These are phyloP conservation scores for Valencia hispanica DNA, from an alignment of 2,797 vertebrate genomes.

Conservation along the genomic window DNA sequence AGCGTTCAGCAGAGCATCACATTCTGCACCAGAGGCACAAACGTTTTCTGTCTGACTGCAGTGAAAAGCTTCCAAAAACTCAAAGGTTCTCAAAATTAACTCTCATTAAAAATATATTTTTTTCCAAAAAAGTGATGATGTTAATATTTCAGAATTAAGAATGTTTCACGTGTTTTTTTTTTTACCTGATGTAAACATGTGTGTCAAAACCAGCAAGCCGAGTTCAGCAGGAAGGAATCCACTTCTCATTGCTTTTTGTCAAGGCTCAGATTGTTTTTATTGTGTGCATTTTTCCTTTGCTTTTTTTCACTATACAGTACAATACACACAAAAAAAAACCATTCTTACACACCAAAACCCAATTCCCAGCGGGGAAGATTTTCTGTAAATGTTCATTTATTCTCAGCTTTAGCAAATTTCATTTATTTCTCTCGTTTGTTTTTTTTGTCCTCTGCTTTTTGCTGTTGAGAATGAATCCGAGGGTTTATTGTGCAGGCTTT, in stretches of 20 bases:
- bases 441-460: neutral
- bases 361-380: neutral
- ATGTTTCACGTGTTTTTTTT: neutral
- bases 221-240: neutral
- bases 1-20: conserved; percentile 28
- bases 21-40: conserved; percentile 16
- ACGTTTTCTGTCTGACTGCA: conserved; percentile 17
- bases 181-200: too few species aligned
- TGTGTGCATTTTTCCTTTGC: neutral
- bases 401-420: neutral
- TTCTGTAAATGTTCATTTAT: neutral
- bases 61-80: conserved; percentile 22
- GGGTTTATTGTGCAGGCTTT: neutral
- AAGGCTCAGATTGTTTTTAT: neutral
- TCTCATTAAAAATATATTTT: neutral
- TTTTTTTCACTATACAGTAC: neutral
- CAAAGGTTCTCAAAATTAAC: neutral
- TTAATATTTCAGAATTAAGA: neutral
- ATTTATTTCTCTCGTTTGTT: neutral
- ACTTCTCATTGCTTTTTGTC: neutral
- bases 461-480: neutral
- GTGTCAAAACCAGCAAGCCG: too few species aligned
- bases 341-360: neutral
- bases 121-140: neutral
- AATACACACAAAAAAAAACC: neutral